Evolutionary conservation across 1,140 invertebrate genomes (phyloP).

Genomic region (Drosophila santomea): DNA sequence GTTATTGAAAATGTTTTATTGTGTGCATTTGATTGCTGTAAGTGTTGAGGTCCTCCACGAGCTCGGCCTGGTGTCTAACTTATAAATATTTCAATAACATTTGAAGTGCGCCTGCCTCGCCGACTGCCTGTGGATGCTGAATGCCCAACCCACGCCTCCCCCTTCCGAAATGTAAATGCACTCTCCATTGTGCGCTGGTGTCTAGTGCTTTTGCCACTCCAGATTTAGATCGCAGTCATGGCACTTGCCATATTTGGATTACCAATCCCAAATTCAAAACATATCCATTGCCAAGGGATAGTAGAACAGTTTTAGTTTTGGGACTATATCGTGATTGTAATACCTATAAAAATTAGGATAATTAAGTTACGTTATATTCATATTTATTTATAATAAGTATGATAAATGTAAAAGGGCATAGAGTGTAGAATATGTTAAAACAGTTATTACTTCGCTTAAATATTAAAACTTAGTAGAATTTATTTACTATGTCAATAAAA

Average conservation of each 20-base stretch:
- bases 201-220: slow-evolving; percentile 77
- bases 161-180: slow-evolving; percentile 73
- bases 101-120: slow-evolving; percentile 65
- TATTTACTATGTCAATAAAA: too few relatives aligned
- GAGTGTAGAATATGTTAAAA: too few relatives aligned
- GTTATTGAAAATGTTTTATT: slow-evolving; percentile 84
- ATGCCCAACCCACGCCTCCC: not conserved
- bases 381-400: too few relatives aligned
- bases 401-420: too few relatives aligned
- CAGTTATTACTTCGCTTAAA: too few relatives aligned
- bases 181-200: slow-evolving; percentile 77
- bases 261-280: slow-evolving; percentile 48
- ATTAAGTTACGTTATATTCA: too few relatives aligned
- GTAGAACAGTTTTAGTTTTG: slow-evolving; percentile 17
- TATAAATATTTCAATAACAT: slow-evolving; percentile 84
- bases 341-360: too few relatives aligned
- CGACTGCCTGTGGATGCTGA: slow-evolving; percentile 30
- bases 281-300: slow-evolving; percentile 18
- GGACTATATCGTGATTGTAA: not conserved
- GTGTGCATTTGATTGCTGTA: slow-evolving; percentile 82
- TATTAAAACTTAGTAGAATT: too few relatives aligned
- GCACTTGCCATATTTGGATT: slow-evolving; percentile 75
- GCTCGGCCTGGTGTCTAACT: slow-evolving; percentile 71
- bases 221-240: slow-evolving; percentile 38
- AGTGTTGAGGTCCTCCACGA: slow-evolving; percentile 61